Conservation (phyloP, 2,113 vertebrate genomes). For the Spea bombifrons region DNA sequence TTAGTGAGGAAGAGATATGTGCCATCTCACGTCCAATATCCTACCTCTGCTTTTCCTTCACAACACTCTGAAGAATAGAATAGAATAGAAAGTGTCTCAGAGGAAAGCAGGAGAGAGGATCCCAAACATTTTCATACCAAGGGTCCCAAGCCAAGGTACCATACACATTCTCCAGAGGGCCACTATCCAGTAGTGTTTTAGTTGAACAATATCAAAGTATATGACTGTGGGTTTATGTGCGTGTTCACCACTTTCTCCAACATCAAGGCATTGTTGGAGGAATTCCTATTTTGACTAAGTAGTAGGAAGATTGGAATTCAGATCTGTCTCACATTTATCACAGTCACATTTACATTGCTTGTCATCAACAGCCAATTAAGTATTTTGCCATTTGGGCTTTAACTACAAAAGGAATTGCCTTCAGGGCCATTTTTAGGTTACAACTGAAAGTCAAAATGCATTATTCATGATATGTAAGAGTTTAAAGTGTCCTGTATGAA, state of each 20-base stretch:
- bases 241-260: conserved; percentile 14
- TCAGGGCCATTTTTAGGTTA: conserved; percentile 34
- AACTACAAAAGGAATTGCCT: conserved; percentile 35
- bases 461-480: conserved; percentile 16
- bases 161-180: background rate
- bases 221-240: background rate
- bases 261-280: conserved; percentile 4
- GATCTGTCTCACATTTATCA: conserved; percentile 17
- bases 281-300: conserved; percentile 5
- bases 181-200: background rate
- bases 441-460: conserved; percentile 31
- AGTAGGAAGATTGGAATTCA: conserved; percentile 1
- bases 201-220: background rate
- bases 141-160: no score
- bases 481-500: background rate
- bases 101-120: no score
- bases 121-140: no score
- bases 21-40: no score
- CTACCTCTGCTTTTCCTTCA: no score
- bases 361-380: conserved; percentile 27
- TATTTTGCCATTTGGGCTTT: conserved; percentile 41
- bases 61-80: no score
- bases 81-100: no score
- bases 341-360: conserved; percentile 23
- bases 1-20: no score